Conservation (phyloP, 2,888 invertebrate species). For the Metallyticus violacea region DNA sequence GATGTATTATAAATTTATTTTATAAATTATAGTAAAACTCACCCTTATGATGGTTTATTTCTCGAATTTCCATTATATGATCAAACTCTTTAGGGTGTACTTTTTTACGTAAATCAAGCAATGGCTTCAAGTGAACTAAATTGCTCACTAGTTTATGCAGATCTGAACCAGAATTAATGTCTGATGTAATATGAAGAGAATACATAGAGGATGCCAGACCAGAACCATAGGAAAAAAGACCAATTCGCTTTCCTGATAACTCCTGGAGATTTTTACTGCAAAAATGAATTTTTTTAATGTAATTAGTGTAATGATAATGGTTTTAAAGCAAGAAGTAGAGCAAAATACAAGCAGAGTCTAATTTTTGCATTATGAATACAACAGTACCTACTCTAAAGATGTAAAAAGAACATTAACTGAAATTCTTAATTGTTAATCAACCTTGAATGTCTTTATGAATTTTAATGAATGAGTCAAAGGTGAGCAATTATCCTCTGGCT, state of each 20-base stretch:
- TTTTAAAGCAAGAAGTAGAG: too few relatives aligned
- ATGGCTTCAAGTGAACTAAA: constrained; percentile 62
- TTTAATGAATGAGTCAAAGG: too few relatives aligned
- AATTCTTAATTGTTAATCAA: too few relatives aligned
- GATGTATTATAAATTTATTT: background rate
- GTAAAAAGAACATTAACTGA: too few relatives aligned
- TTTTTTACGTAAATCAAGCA: constrained; percentile 67
- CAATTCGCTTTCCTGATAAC: constrained; percentile 77
- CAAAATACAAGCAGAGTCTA: too few relatives aligned
- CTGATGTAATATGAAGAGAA: constrained; percentile 72
- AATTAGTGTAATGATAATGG: too few relatives aligned
- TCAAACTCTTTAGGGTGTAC: constrained; percentile 76
- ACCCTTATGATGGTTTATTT: constrained; percentile 74
- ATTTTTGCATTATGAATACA: too few relatives aligned
- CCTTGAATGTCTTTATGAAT: too few relatives aligned
- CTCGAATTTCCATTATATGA: constrained; percentile 73
- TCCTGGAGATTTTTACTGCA: constrained; percentile 58
- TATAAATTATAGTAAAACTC: background rate
- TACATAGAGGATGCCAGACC: constrained; percentile 94
- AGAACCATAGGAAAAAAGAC: constrained; percentile 95
- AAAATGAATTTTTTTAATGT: too few relatives aligned
- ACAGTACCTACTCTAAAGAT: too few relatives aligned
- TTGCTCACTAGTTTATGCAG: constrained; percentile 65
- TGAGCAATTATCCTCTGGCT: too few relatives aligned
- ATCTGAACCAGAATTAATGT: constrained; percentile 47